Base-by-base conservation (phyloP, 1,140 invertebrate species). In the Augochlora pura region DNA sequence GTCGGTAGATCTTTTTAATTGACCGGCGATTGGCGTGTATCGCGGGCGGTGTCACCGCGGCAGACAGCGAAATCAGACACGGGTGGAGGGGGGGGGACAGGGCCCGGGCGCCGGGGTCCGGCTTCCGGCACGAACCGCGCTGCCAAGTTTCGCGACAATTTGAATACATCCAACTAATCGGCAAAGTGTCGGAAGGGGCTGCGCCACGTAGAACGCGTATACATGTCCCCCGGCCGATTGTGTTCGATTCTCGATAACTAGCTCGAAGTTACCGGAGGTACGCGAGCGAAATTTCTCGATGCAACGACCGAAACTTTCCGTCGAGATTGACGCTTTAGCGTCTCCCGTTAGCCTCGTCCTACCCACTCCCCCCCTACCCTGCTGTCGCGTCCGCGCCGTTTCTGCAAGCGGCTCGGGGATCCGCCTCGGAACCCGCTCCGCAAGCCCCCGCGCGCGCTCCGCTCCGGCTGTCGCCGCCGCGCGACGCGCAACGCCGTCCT, bases 111-210 rank as follows among this genome's bases (percentile, higher is more conserved):
- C 23, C n/a, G n/a, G 38, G 7, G 39, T 25, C 60, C 25, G 32
- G 16, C 64, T 23, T 25, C 21, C n/a, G n/a, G 39, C 23, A 59
- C 59, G 54, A 60, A 60, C n/a, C n/a, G n/a, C 12, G 14, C 0
- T 12, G 18, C n/a, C 23, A 79, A 73, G 32, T 86, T 82, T 23
- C 27, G 49, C 42, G 77, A 86, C 84, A 69, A 85, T 85, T 85
- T 75, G 80, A 86, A 86, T 84, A 81, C 71, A 77, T 85, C 82
- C 60, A 62, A 84, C 73, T 81, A 81, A 79, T 86, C 71, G 84
- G 52, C 42, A 42, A 77, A 77, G 52, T 49, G 65, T 80, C 67
- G 70, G 38, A 70, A 42, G 27, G 60, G 18, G 46, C 18, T n/a
- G 23, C n/a, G 18, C 63, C 62, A 52, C 67, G 14, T 42, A 46